Percentiles rank a stretch among this genome's conserved stretches.
These are phyloP conservation scores for Portevinia maculata DNA, from an alignment of 2,888 invertebrate species.

Conservation along the genomic window DNA sequence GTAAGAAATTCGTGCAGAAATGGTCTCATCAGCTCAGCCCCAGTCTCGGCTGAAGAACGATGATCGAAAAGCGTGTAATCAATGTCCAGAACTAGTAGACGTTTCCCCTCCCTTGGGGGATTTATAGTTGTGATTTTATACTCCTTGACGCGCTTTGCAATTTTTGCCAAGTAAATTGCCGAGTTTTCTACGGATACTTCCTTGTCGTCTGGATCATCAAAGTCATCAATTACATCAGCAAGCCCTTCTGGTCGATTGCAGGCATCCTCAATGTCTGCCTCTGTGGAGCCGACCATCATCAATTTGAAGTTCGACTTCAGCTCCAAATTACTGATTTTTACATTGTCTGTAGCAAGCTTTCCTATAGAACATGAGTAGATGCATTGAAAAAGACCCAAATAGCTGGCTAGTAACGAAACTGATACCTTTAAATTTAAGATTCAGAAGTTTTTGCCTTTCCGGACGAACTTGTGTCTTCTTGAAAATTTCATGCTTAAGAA, in stretches of 20 bases:
- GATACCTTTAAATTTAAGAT: constrained; percentile 95
- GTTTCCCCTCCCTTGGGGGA: constrained; percentile 92
- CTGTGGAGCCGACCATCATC: constrained; percentile 98
- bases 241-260: constrained; percentile 89
- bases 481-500: constrained; percentile 92
- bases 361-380: constrained; percentile 85
- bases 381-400: no score
- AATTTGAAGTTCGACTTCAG: constrained; percentile 94
- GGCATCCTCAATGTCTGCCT: constrained; percentile 94
- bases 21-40: constrained; percentile 95
- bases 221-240: constrained; percentile 94
- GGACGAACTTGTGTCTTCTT: constrained; percentile 95
- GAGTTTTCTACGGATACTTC: constrained; percentile 82
- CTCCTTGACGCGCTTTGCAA: constrained; percentile 91
- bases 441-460: constrained; percentile 96
- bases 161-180: constrained; percentile 89
- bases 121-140: constrained; percentile 93
- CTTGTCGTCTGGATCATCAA: constrained; percentile 95
- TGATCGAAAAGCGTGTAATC: constrained; percentile 99
- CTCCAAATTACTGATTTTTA: constrained; percentile 89
- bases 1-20: constrained; percentile 97
- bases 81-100: constrained; percentile 95
- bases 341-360: constrained; percentile 92
- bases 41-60: constrained; percentile 94
- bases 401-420: background rate